These are phyloP conservation scores for Phortica okadai DNA, from an alignment of 2,888 invertebrate genomes.

Conservation along the genomic window DNA sequence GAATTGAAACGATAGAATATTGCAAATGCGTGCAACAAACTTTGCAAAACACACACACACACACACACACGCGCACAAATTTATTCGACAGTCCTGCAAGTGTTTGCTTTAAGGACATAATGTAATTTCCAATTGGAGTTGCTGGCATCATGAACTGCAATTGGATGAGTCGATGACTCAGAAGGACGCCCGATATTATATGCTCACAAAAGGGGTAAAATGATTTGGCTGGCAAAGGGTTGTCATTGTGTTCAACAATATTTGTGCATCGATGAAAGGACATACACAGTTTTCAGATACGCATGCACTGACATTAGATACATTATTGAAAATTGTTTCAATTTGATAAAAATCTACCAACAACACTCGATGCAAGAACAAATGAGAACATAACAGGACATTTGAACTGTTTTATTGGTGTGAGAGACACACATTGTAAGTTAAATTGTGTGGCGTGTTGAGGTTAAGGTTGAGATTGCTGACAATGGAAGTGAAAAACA, in stretches of 20 bases:
- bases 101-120: constrained; percentile 13
- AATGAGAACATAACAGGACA: constrained; percentile 15
- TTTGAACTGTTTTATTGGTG: background rate
- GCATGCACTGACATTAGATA: constrained; percentile 67
- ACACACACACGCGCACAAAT: background rate
- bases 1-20: constrained; percentile 3
- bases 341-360: constrained; percentile 62
- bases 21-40: background rate
- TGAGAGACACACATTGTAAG: background rate
- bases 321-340: constrained; percentile 71
- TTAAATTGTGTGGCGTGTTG: constrained; percentile 12
- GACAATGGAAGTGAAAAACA: background rate
- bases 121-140: constrained; percentile 10
- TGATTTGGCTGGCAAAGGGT: background rate
- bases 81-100: background rate
- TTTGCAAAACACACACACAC: background rate
- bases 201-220: background rate
- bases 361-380: constrained; percentile 13
- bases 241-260: background rate
- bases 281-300: constrained; percentile 38
- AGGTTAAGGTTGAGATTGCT: background rate
- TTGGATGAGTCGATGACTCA: background rate
- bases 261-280: background rate
- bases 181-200: background rate
- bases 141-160: background rate